A percentile compares a stretch with the other conserved stretches of the same genome.
Conservation (phyloP, 2,113 vertebrate genomes). For the Glareola pratincola region DNA sequence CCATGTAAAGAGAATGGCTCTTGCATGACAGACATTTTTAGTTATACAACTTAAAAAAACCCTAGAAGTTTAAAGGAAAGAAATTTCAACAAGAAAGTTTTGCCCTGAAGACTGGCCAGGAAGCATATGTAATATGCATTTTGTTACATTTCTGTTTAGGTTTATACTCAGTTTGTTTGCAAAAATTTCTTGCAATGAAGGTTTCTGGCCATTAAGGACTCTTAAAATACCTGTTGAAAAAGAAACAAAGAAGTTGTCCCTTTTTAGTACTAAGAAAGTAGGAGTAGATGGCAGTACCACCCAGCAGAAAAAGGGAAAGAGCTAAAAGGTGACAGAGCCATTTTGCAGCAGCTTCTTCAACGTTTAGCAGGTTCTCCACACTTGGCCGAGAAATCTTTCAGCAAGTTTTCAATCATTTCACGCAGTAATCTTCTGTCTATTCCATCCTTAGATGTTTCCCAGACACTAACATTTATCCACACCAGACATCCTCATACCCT, state of each 20-base stretch:
- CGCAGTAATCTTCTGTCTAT: not conserved
- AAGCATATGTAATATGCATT: not conserved
- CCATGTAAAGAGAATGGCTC: not conserved
- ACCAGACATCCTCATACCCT: not conserved
- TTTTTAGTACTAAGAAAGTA: not conserved
- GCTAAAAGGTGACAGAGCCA: not conserved
- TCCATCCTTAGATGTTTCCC: not conserved
- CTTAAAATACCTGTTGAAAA: not conserved
- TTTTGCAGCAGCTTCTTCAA: not conserved
- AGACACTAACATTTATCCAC: not conserved
- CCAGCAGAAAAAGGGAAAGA: not conserved
- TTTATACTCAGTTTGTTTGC: not conserved
- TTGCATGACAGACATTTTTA: not conserved
- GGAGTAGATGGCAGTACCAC: not conserved
- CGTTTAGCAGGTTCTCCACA: not conserved
- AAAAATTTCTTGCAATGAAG: not conserved
- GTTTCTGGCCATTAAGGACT: not conserved
- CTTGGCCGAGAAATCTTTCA: not conserved
- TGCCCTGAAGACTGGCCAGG: not conserved
- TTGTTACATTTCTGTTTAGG: not conserved
- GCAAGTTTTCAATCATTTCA: not conserved
- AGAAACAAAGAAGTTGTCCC: not conserved
- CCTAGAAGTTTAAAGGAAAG: not conserved
- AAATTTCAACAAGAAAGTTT: not conserved
- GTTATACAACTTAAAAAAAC: not conserved